Conservation (phyloP, 2,888 invertebrate species). For the Himalopsyche anomala region DNA sequence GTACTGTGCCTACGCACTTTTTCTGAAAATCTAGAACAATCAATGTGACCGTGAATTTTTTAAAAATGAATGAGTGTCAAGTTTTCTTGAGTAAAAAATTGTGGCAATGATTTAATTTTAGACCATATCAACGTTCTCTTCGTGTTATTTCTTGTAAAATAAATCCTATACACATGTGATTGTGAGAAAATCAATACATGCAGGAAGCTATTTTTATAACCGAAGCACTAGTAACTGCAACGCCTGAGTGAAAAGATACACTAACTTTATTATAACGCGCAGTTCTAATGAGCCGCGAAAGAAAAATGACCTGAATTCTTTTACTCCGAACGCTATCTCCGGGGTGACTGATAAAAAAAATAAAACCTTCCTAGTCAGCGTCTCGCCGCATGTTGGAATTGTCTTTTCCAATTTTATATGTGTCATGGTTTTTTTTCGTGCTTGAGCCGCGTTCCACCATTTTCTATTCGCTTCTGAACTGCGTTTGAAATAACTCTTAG, state of each 20-base stretch:
- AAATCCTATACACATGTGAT: background rate
- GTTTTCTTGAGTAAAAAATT: background rate
- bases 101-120: background rate
- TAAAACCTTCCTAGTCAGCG: background rate
- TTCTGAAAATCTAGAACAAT: conserved; percentile 28
- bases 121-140: background rate
- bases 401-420: conserved; percentile 43
- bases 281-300: conserved; percentile 50
- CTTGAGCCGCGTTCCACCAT: conserved; percentile 8
- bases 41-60: conserved; percentile 32
- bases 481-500: conserved; percentile 38
- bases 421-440: conserved; percentile 48
- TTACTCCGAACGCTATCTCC: conserved; percentile 4
- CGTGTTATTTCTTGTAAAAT: background rate
- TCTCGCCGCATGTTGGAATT: conserved; percentile 40
- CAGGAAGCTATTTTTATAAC: conserved; percentile 47
- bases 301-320: conserved; percentile 51
- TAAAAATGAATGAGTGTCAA: background rate
- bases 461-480: conserved; percentile 25
- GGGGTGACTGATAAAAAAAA: conserved; percentile 10
- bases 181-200: conserved; percentile 34
- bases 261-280: conserved; percentile 16
- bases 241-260: conserved; percentile 41
- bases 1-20: conserved; percentile 1
- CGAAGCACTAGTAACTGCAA: conserved; percentile 50